Conservation (phyloP, 2,797 vertebrate species). For the Gobio occitaniae region DNA sequence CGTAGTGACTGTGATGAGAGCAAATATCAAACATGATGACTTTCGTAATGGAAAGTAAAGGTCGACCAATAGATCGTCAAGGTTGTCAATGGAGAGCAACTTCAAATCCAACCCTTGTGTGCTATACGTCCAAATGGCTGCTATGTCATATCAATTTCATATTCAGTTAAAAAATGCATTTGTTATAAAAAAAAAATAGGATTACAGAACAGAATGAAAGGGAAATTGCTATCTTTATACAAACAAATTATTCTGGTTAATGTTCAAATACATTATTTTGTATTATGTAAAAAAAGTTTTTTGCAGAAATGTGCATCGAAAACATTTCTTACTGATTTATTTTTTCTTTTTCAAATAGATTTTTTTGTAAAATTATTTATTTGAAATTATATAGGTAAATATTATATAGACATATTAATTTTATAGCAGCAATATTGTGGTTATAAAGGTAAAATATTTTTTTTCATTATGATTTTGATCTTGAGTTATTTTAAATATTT, state of each 20-base stretch:
- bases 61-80: neutral
- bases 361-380: neutral
- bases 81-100: neutral
- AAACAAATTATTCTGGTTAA: neutral
- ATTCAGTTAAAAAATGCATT: too few species aligned
- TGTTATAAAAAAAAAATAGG: neutral
- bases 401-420: neutral
- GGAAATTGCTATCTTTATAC: neutral
- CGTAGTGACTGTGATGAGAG: neutral
- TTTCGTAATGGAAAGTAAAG: neutral
- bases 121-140: too few species aligned
- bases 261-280: neutral
- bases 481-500: neutral
- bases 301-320: neutral
- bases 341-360: neutral
- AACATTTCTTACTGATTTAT: neutral
- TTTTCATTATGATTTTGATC: neutral
- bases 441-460: neutral
- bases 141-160: too few species aligned
- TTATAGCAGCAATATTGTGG: neutral
- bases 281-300: neutral
- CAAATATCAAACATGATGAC: neutral
- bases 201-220: neutral
- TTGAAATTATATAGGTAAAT: neutral
- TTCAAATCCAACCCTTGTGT: neutral